These are phyloP conservation scores for Rhynchonycteris naso DNA, from an alignment of 2,797 vertebrate genomes.

Conservation along the genomic window DNA sequence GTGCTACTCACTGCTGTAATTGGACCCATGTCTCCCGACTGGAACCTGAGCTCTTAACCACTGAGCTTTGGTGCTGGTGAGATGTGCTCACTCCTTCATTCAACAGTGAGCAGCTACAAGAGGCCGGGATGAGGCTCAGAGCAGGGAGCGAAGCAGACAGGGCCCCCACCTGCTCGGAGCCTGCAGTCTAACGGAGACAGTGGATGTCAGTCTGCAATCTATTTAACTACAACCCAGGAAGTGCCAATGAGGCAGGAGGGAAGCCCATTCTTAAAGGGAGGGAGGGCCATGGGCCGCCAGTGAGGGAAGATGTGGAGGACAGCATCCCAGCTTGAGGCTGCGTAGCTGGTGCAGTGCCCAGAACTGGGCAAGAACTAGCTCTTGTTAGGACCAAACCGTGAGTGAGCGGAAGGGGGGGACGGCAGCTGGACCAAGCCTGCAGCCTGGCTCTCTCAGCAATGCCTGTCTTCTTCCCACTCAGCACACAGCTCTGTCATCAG, in stretches of 20 bases:
- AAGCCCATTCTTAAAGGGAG: accelerated
- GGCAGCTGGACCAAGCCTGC: not conserved
- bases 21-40: not conserved
- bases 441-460: not conserved
- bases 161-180: not conserved
- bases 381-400: not conserved
- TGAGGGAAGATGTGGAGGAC: accelerated
- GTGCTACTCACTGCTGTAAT: not conserved
- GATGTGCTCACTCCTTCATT: not conserved
- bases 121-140: not conserved
- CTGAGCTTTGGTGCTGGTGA: accelerated
- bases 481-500: accelerated
- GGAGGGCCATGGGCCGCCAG: not conserved
- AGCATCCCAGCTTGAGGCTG: not conserved
- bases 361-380: not conserved
- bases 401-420: accelerated
- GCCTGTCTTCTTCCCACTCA: not conserved
- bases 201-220: not conserved
- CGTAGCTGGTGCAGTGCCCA: not conserved
- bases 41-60: not conserved
- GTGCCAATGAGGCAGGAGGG: accelerated
- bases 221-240: not conserved
- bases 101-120: not conserved
- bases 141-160: not conserved
- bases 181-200: not conserved